phyloP scores from a whole-genome alignment of 2,888 invertebrate genomes.

The Serripes groenlandicus region DNA sequence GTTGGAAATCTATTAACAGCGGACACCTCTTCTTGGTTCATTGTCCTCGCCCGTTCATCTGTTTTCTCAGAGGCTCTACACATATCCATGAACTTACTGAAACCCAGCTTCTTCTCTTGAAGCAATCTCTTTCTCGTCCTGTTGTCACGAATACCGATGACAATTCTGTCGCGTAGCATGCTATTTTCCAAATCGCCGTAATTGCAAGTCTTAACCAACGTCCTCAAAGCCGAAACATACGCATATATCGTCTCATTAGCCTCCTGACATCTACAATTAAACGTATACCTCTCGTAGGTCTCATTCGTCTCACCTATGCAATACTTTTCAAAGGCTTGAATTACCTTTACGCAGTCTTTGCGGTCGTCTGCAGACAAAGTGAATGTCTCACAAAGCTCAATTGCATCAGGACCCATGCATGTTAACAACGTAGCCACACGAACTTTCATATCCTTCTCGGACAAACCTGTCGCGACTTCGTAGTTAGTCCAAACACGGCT shows the following conservation, averaged over 20 bases:
- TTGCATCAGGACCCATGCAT: conserved; percentile 37
- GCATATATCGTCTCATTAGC: conserved; percentile 42
- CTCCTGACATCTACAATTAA: conserved; percentile 44
- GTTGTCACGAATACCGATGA: conserved; percentile 43
- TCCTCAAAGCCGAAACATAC: conserved; percentile 28
- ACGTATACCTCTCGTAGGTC: conserved; percentile 48
- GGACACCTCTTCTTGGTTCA: conserved; percentile 33
- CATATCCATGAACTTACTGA: conserved; percentile 38
- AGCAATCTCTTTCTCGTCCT: conserved; percentile 33
- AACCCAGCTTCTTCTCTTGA: conserved; percentile 29
- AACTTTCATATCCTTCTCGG: conserved; percentile 1
- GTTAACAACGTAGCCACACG: conserved; percentile 36
- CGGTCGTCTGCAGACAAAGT: conserved; percentile 5
- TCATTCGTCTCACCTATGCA: conserved; percentile 45
- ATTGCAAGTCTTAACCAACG: conserved; percentile 48
- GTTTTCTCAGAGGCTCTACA: conserved; percentile 36
- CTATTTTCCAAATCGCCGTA: conserved; percentile 14
- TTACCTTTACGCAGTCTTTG: conserved; percentile 16
- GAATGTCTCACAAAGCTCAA: conserved; percentile 35
- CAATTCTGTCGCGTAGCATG: conserved; percentile 44
- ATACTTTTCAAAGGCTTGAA: conserved; percentile 37
- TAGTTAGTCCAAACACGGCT: conserved; percentile 39
- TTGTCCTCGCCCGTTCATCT: conserved; percentile 30
- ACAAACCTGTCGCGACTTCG: too few relatives aligned
- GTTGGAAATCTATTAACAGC: neutral